These are phyloP conservation scores for Incurvaria masculella DNA, from an alignment of 2,888 invertebrate genomes.

Conservation along the genomic window DNA sequence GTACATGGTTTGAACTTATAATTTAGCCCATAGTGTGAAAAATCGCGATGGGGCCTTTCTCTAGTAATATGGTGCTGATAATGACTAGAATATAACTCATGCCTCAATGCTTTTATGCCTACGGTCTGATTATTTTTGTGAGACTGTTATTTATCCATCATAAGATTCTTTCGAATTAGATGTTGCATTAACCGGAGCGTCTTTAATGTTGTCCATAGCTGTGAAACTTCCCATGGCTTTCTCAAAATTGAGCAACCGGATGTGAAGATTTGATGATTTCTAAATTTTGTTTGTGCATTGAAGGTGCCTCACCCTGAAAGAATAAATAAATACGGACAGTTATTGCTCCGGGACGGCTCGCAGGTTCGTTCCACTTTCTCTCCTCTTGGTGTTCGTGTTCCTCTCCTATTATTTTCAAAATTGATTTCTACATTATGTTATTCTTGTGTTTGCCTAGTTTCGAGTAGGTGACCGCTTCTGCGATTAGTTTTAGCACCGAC, in stretches of 20 bases:
- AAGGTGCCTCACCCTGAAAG: constrained; percentile 64
- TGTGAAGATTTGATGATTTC: constrained; percentile 28
- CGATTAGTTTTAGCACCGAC: background rate
- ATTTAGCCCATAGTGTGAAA: too few species aligned
- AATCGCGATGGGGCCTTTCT: background rate
- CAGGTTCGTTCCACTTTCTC: constrained; percentile 54
- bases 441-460: background rate
- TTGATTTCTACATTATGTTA: constrained; percentile 34
- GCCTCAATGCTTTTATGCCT: background rate
- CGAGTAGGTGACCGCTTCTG: background rate
- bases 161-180: background rate
- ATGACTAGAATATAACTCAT: background rate
- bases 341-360: constrained; percentile 66
- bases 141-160: too few species aligned
- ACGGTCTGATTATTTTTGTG: background rate
- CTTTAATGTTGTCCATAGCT: background rate
- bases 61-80: background rate
- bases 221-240: background rate
- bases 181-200: background rate
- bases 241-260: background rate
- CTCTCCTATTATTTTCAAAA: constrained; percentile 22
- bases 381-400: constrained; percentile 54
- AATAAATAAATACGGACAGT: constrained; percentile 61
- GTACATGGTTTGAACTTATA: too few species aligned
- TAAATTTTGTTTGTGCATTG: constrained; percentile 58